Conservation (phyloP, 1,140 invertebrate genomes). For the Philotrypesis tridentata region DNA sequence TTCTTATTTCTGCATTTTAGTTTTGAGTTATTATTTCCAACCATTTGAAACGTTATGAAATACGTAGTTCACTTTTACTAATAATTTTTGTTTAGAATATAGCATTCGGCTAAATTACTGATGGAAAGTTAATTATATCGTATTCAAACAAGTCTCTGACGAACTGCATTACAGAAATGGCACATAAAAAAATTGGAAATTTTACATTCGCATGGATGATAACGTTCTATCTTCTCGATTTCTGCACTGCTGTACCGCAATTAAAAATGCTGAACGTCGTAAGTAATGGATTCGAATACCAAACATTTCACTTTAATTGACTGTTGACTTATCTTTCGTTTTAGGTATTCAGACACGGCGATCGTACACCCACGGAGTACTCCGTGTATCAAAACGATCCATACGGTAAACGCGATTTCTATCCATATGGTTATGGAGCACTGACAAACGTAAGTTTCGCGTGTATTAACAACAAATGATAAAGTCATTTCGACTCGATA, state of each 20-base stretch:
- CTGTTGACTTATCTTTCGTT: neutral
- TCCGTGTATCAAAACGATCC: constrained; percentile 58
- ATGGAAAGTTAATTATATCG: too few relatives aligned
- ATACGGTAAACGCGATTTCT: constrained; percentile 54
- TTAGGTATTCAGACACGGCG: constrained; percentile 59
- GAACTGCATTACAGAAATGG: neutral
- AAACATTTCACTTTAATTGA: neutral
- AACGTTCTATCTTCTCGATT: neutral
- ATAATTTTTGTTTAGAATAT: too few relatives aligned
- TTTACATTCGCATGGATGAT: neutral
- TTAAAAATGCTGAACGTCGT: constrained; percentile 30
- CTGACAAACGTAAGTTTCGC: constrained; percentile 58
- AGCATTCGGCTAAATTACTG: too few relatives aligned
- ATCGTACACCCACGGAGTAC: constrained; percentile 50
- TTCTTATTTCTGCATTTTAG: too few relatives aligned
- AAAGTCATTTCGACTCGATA: too few relatives aligned
- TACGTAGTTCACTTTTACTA: too few relatives aligned
- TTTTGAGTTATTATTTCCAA: too few relatives aligned
- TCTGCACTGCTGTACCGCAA: neutral
- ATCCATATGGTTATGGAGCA: constrained; percentile 57
- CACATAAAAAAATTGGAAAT: neutral
- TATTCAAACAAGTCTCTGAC: too few relatives aligned
- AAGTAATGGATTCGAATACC: neutral
- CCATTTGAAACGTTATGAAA: too few relatives aligned
- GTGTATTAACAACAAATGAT: neutral